phyloP scores from a whole-genome alignment of 2,113 vertebrate species.

The Hyaena hyaena region DNA sequence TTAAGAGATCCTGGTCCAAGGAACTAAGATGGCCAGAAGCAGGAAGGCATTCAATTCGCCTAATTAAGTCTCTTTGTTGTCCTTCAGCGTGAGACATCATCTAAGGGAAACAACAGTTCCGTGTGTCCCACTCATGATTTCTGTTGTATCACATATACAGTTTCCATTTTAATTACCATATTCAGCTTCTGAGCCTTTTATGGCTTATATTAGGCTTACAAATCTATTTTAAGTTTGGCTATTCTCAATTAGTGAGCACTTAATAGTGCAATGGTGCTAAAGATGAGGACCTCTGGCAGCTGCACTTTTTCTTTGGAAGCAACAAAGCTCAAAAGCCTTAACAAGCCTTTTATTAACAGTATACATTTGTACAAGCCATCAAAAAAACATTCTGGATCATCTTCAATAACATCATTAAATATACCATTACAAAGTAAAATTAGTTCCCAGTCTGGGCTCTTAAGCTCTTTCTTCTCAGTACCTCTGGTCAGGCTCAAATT shows the following conservation, averaged over 20 bases:
- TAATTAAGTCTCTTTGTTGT: conserved; percentile 96
- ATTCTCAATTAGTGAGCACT: conserved; percentile 20
- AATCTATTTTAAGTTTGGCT: conserved; percentile 12
- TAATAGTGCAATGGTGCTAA: conserved; percentile 2
- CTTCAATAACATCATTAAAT: neutral
- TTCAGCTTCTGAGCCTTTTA: neutral
- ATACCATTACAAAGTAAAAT: conserved; percentile 29
- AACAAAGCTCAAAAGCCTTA: conserved; percentile 21
- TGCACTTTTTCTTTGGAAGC: conserved; percentile 11
- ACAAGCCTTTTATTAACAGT: neutral
- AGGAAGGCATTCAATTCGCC: conserved; percentile 95
- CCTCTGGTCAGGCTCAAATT: neutral
- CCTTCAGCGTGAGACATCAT: conserved; percentile 98
- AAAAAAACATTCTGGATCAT: neutral
- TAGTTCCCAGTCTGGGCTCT: neutral
- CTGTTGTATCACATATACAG: neutral
- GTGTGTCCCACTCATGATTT: conserved; percentile 1
- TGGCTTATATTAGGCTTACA: neutral
- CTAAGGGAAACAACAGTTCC: conserved; percentile 83
- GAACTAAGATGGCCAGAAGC: conserved; percentile 92
- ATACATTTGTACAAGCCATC: neutral
- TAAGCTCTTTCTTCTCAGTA: neutral
- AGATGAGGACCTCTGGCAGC: neutral
- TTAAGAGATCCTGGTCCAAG: conserved; percentile 96
- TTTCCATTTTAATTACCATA: neutral